Conservation (phyloP, 2,888 invertebrate genomes). For the Ichneumoninae sp. region DNA sequence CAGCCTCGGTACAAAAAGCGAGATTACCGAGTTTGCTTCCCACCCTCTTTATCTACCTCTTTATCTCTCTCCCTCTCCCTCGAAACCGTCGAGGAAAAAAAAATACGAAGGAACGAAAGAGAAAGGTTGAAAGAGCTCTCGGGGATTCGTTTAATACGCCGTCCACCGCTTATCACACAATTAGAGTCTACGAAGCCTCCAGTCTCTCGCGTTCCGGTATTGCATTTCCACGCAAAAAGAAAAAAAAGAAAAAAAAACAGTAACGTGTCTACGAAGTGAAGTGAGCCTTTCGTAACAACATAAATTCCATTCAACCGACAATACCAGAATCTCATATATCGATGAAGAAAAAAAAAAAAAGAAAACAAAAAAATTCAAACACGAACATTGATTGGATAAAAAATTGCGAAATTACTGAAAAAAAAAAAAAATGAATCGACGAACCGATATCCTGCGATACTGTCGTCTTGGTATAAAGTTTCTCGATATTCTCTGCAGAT, state of each 20-base stretch:
- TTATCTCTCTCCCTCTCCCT: not conserved
- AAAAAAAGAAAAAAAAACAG: slow-evolving; percentile 13
- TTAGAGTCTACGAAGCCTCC: slow-evolving; percentile 78
- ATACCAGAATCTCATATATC: not conserved
- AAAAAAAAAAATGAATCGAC: slow-evolving; percentile 11
- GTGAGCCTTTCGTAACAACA: slow-evolving; percentile 13
- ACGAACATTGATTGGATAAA: not conserved
- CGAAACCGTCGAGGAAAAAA: not conserved
- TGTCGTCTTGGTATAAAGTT: not conserved
- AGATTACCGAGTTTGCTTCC: slow-evolving; percentile 9
- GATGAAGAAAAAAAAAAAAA: not conserved
- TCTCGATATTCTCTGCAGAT: not conserved
- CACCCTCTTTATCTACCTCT: not conserved
- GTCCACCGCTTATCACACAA: slow-evolving; percentile 82
- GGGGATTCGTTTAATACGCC: slow-evolving; percentile 66
- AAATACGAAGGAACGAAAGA: slow-evolving; percentile 30
- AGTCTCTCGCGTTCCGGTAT: slow-evolving; percentile 69
- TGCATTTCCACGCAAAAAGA: slow-evolving; percentile 57
- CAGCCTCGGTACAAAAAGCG: slow-evolving; percentile 35
- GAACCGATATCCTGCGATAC: slow-evolving; percentile 36
- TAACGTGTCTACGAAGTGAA: slow-evolving; percentile 33
- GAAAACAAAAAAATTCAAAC: no score
- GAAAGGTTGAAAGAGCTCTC: slow-evolving; percentile 27
- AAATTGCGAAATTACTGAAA: slow-evolving; percentile 11
- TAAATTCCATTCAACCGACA: slow-evolving; percentile 10